Evolutionary conservation across 2,113 vertebrate genomes (phyloP), one percentile per base, ranked within the genome.

Genomic region (Rattus rattus): DNA sequence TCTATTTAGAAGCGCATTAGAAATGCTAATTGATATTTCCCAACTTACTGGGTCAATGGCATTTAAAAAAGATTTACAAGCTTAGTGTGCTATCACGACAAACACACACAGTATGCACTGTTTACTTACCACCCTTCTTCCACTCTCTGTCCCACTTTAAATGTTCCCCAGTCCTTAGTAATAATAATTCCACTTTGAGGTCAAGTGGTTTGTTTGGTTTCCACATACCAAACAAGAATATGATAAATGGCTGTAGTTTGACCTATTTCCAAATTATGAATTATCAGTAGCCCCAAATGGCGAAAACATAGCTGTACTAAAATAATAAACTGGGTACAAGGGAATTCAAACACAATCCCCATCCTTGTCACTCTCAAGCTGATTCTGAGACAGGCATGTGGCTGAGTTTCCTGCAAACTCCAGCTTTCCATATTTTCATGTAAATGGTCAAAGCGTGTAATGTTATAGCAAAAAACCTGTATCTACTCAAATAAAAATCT

Each of bases 401-500:
- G 6, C 12, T 2, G 7, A 0, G 8, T 19, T 26, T 24, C 3
- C 33, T 93, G 54, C 17, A 9, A 16, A 6, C 56, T 84, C 83
- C 47, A 49, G 22, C 20, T 54, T 63, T 17, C 19, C 61, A 65
- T 2, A 85, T 39, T 75, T 47, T 56, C 19, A 92, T 1, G 3
- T 4, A 65, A 90, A 43, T 54, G 16, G 9, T 81, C 10, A n/a
- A 77, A 59, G 12, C 17, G 4, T 30, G 36, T 67, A 26, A 17
- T 30, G 14, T 59, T 70, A 43, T 93, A 87, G 73, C 26, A 47
- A 56, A 79, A 91, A 93, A 77, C 28, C n/a, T 9, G 19, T 14
- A 88, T 72, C 30, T 90, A 87, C 19, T 30, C 70, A 96, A 97
- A 91, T 81, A 54, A 73, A 95, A 52, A 33, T 36, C 16, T 69